phyloP scores from a whole-genome alignment of 2,888 invertebrate species.

The Erebia palarica region DNA sequence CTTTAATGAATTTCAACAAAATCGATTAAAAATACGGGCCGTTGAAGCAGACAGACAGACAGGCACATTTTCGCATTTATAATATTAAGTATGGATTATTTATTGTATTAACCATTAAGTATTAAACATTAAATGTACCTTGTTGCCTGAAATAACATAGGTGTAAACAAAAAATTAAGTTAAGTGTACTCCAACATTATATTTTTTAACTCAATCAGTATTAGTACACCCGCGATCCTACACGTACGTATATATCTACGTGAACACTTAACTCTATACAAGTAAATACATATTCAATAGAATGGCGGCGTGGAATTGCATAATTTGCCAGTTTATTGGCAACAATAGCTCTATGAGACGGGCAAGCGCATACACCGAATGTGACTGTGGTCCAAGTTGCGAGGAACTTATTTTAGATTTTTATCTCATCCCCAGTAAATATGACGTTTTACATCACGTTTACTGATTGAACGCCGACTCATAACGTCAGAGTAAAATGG shows the following conservation, averaged over 20 bases:
- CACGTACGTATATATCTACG: constrained; percentile 37
- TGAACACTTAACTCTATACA: constrained; percentile 42
- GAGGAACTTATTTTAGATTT: neutral
- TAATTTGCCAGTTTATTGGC: constrained; percentile 55
- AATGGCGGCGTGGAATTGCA: constrained; percentile 51
- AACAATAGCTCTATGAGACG: constrained; percentile 49
- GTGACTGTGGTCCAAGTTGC: constrained; percentile 31
- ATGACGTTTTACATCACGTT: too few relatives aligned
- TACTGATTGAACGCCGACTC: too few relatives aligned
- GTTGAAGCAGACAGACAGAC: too few relatives aligned
- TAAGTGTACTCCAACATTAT: neutral
- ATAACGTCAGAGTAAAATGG: too few relatives aligned
- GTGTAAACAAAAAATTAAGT: too few relatives aligned
- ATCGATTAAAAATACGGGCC: too few relatives aligned
- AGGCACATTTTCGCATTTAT: too few relatives aligned
- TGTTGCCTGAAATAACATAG: too few relatives aligned
- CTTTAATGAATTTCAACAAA: too few relatives aligned
- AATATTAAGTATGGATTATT: too few relatives aligned
- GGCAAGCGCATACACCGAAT: constrained; percentile 41
- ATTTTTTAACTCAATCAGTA: constrained; percentile 21
- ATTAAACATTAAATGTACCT: too few relatives aligned
- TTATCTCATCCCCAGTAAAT: neutral
- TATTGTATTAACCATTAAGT: too few relatives aligned
- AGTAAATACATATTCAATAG: constrained; percentile 51
- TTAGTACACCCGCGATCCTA: constrained; percentile 29